Percentiles rank a stretch among this genome's conserved stretches.
These are phyloP conservation scores for Microctenopoma steveboyesi DNA, from an alignment of 2,797 vertebrate species.

Conservation along the genomic window DNA sequence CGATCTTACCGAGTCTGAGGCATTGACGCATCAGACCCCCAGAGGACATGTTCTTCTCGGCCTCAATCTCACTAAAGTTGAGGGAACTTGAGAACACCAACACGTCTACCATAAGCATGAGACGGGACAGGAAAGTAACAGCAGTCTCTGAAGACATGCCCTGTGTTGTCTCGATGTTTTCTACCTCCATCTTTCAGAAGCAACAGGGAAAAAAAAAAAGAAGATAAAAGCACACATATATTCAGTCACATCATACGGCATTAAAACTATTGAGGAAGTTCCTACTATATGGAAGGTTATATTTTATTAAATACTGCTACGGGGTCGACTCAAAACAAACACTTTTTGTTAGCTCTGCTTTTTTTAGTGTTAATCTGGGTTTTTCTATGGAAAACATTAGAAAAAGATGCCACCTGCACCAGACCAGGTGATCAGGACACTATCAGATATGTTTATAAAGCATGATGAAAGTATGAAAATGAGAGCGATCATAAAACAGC, in stretches of 20 bases:
- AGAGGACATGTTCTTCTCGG: conserved; percentile 99
- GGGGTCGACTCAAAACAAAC: neutral
- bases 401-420: too few species aligned
- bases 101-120: conserved; percentile 99
- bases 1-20: conserved; percentile 88
- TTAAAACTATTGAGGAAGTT: neutral
- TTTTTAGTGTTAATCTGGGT: neutral
- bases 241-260: neutral
- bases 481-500: conserved; percentile 75
- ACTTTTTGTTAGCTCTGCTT: neutral
- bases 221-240: conserved; percentile 4
- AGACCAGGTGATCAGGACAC: neutral
- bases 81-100: conserved; percentile 97
- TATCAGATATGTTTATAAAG: conserved; percentile 20
- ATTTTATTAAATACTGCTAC: conserved; percentile 12
- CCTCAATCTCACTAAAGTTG: conserved; percentile 99
- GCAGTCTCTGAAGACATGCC: conserved; percentile 98
- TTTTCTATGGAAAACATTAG: neutral
- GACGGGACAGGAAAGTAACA: conserved; percentile 94
- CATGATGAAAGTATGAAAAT: conserved; percentile 43
- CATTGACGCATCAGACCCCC: conserved; percentile 98
- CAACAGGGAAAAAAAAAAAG: neutral
- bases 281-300: conserved; percentile 1
- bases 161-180: conserved; percentile 96
- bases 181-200: conserved; percentile 89